These are phyloP conservation scores for Sinocyclocheilus grahami DNA, from an alignment of 2,113 vertebrate genomes.

Conservation along the genomic window DNA sequence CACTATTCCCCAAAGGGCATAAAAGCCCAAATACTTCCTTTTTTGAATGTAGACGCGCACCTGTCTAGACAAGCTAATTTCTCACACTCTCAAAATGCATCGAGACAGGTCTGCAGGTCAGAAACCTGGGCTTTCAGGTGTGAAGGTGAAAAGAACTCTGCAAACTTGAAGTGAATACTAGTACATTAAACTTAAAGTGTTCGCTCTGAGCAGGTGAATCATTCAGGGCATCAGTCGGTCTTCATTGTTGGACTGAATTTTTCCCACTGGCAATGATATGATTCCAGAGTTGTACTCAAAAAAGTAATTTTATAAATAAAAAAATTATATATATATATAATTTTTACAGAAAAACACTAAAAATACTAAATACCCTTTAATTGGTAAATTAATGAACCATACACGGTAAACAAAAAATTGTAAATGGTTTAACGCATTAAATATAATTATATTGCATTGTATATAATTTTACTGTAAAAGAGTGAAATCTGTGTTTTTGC, in stretches of 20 bases:
- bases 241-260: not conserved
- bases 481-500: no score
- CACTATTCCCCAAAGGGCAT: constrained; percentile 72
- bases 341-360: no score
- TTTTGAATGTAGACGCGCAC: constrained; percentile 74
- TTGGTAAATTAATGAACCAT: no score
- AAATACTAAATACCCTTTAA: no score
- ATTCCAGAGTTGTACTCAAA: not conserved
- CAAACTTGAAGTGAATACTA: constrained; percentile 5
- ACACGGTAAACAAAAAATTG: no score
- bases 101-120: constrained; percentile 76
- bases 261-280: not conserved
- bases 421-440: no score
- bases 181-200: not conserved
- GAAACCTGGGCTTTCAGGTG: constrained; percentile 81
- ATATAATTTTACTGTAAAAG: no score
- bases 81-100: constrained; percentile 83
- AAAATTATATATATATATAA: no score
- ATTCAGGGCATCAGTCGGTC: not conserved
- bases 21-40: constrained; percentile 77
- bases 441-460: no score
- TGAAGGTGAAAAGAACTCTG: constrained; percentile 74
- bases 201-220: not conserved
- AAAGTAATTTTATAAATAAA: no score
- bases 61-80: constrained; percentile 84